Base-by-base conservation (phyloP, 2,113 vertebrate species). In the Saccopteryx leptura region DNA sequence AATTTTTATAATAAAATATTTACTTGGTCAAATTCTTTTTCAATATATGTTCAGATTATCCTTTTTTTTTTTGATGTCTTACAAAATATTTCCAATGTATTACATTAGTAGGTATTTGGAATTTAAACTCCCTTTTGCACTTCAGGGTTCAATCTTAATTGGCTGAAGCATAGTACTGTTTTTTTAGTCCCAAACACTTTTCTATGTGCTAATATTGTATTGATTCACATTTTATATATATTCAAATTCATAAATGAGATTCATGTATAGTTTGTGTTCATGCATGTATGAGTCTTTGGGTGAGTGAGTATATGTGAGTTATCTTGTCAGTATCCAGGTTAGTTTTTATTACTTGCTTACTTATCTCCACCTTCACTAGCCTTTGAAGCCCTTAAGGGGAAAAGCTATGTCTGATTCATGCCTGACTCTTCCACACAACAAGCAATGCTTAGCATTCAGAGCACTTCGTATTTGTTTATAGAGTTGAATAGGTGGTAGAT, bases 61-160 rank as follows among this genome's bases (percentile, higher is more conserved):
- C 52, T 7, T 2, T 68, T 86, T 74, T 74, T 39, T 93, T 92
- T 61, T 83, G 11, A 28, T 82, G 60, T 82, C 24, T 63, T 82
- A 82, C 24, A 65, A 28, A 65, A 48, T 19, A 48, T 82, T 50
- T 82, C 39, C 63, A 12, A 33, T 50, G 2, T 31, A 74, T 83
- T 58, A 4, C 19, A 60, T 75, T 12, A 56, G 21, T 18, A 86
- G 13, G 71, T 87, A 33, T 33, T 75, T 48, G 4, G 39, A 72
- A 71, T 65, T 96, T 85, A 46, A 96, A 72, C 14, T 71, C 24
- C 28, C 33, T 72, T n/a, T 39, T 91, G 19, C 9, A 23, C 83
- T 84, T 23, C 31, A 61, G 9, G 12, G 0, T 71, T 14, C 12
- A 91, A n/a, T 66, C 17, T 5, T 93, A 31, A 83, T n/a, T 65